Evolutionary conservation across 2,113 vertebrate genomes (phyloP), one percentile per base, ranked within the genome.

Genomic region (Trogon surrucura): DNA sequence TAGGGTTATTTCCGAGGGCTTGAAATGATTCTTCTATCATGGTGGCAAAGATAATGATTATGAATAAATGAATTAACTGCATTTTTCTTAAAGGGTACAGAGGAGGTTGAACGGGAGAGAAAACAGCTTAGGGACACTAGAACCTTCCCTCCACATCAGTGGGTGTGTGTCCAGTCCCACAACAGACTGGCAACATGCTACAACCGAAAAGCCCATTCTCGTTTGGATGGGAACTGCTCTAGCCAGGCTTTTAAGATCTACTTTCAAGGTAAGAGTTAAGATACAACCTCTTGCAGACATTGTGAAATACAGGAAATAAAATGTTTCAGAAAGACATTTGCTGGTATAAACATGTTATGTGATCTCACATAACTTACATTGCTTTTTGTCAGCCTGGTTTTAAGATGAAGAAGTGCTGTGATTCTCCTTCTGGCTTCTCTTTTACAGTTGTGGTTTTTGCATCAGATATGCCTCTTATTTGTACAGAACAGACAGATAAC

Each of bases 151-250:
- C 36, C 44, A 16, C 25, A 5, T 26, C 2, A 5, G 7, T 8
- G n/a, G 38, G 36, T 32, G 50, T 44, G 18, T 19, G 18, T 27
- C 36, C 69, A 10, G 14, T 17, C 61, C 74, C 62, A 21, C 8
- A 32, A 14, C 4, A 38, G 58, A 19, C 16, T 14, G 18, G 15
- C 3, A 36, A 1, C 3, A 2, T 47, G 56, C 12, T 16, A 26
- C 20, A 53, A 45, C 57, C 18, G 2, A 44, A 29, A 48, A 22
- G 51, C 30, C 36, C 41, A 1, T 30, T 51, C 69, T 56, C 41
- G 10, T n/a, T 71, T 20, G 29, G 36, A 20, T 4, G 6, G 10
- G 25, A 80, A 64, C 64, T 72, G 54, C 19, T 4, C 27, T 50
- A 80, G 45, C 48, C 21, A 64, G 38, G 53, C 62, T 88, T 88